phyloP scores from a whole-genome alignment of 2,888 invertebrate genomes.

The Stenodera caucasica region DNA sequence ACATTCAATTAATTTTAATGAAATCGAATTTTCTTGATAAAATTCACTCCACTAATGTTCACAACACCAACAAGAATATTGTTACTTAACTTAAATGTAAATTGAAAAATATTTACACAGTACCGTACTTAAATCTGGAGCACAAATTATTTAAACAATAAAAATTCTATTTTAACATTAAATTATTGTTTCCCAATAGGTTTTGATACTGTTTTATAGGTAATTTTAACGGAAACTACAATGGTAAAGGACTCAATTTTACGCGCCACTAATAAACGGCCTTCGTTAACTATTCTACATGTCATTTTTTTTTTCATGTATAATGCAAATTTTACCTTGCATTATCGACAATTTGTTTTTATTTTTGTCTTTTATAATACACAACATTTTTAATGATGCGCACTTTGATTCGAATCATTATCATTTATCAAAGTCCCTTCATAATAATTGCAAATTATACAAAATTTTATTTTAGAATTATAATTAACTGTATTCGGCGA shows the following conservation, averaged over 20 bases:
- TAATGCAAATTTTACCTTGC: slow-evolving; percentile 4
- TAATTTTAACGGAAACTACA: slow-evolving; percentile 1
- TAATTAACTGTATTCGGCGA: not conserved
- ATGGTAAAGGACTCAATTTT: slow-evolving; percentile 8
- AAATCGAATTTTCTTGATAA: not conserved
- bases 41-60: not conserved
- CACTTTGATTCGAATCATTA: slow-evolving; percentile 1
- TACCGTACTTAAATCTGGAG: not conserved
- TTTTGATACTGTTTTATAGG: not conserved
- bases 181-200: not conserved
- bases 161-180: not conserved
- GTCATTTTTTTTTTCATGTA: not conserved
- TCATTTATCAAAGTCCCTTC: not conserved
- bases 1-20: not conserved
- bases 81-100: not conserved
- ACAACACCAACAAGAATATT: not conserved
- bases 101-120: not conserved
- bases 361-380: no score
- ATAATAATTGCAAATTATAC: not conserved
- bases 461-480: not conserved
- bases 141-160: not conserved
- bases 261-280: slow-evolving; percentile 10
- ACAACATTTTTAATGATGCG: not conserved
- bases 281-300: slow-evolving; percentile 8
- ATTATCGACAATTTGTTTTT: not conserved